Conservation (phyloP, 2,113 vertebrate species). For the Perca flavescens region DNA sequence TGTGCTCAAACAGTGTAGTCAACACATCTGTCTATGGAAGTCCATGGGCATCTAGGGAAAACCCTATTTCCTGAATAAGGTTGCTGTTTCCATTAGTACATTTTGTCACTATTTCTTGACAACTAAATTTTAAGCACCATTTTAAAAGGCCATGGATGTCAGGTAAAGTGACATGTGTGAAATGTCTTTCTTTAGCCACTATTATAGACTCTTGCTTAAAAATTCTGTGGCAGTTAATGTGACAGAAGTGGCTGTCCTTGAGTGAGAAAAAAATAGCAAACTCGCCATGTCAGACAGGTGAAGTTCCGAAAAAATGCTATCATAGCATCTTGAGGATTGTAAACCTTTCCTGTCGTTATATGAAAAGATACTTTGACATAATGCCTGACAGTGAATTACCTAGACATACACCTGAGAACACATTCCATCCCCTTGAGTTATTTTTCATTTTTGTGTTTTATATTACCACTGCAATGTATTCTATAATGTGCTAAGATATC, state of each 20-base stretch:
- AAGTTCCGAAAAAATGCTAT: neutral
- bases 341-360: neutral
- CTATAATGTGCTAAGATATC: neutral
- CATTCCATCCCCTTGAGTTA: neutral
- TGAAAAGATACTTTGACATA: neutral
- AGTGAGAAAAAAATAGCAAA: neutral
- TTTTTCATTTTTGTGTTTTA: neutral
- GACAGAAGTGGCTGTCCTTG: neutral
- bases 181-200: neutral
- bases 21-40: neutral
- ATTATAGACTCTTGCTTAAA: neutral
- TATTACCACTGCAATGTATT: neutral
- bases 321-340: neutral
- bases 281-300: neutral
- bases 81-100: neutral
- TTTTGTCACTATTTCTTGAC: neutral
- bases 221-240: neutral
- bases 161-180: neutral
- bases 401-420: neutral
- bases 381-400: neutral
- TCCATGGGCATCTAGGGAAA: neutral
- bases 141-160: neutral
- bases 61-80: neutral
- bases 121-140: neutral
- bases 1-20: neutral